Base-by-base conservation (phyloP, 2,888 invertebrate genomes). In the Drosophila hamatofila region DNA sequence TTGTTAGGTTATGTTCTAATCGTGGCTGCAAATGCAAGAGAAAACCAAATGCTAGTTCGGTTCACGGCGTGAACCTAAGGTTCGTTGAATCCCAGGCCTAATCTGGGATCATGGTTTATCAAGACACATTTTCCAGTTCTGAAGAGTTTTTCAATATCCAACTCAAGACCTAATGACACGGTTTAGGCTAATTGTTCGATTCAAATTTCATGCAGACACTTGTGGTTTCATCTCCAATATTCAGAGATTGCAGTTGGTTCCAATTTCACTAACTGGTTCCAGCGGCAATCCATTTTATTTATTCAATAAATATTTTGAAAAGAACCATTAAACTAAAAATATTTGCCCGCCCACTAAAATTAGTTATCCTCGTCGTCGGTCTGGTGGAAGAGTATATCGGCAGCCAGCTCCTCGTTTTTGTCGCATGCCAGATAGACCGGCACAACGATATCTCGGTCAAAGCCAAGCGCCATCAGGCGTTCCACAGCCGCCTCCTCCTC, bases 1-100 rank as follows among this genome's bases (percentile, higher is more conserved):
- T 90, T 83, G 91, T 87, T 87, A 91, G 91, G 91, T 92, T 92
- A 92, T 91, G 91, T 91, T 82, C 75, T 78, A 51, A 56, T 65
- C 37, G 21, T 55, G 27, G 27, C 14, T 27, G 39, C 37, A 4
- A 37, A n/a, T 1, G 11, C 11, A 11, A 11, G 16, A 23, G 7
- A 23, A 35, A 23, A 35, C 16, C 0, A 25, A 18, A 11, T 16
- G 8, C 3, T 21, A 4, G 0, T 21, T 27, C 7, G 39, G 16
- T n/a, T 11, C 5, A 16, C 21, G 23, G 6, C 11, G 5, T 25
- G 23, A 33, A 16, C 16, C 2, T 21, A 18, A 49, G 11, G 12
- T 3, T 30, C 30, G 6, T 3, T 18, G n/a, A 30, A 18, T 12
- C n/a, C 48, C 18, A n/a, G 25, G 27, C 27, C 6, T n/a, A 27